Percentiles rank a stretch among this genome's conserved stretches.
Evolutionary conservation across 2,113 vertebrate species (phyloP).

Genomic region (Lethenteron reissneri): DNA sequence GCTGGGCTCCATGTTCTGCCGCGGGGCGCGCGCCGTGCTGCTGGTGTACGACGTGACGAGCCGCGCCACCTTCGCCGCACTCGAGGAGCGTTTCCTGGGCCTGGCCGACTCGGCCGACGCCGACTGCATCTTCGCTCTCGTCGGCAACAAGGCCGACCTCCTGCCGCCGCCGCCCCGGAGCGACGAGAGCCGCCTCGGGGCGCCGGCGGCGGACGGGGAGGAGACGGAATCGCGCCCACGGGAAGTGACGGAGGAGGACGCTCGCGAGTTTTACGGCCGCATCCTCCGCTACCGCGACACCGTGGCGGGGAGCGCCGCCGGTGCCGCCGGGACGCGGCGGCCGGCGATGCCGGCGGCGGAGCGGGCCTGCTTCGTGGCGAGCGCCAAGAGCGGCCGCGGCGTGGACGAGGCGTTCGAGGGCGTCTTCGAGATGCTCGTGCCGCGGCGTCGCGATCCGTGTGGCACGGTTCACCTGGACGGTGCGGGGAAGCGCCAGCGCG

Average conservation of each 20-base stretch:
- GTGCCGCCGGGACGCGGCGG: too few species aligned
- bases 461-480: too few species aligned
- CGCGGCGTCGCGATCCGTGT: constrained; percentile 10
- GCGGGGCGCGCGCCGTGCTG: constrained; percentile 59
- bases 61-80: constrained; percentile 57
- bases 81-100: constrained; percentile 74
- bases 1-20: constrained; percentile 86
- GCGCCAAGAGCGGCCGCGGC: constrained; percentile 69
- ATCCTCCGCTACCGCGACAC: constrained; percentile 61
- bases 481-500: too few species aligned
- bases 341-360: constrained; percentile 31
- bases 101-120: constrained; percentile 61
- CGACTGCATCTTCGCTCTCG: constrained; percentile 69
- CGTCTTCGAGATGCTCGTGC: constrained; percentile 62
- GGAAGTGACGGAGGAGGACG: constrained; percentile 44
- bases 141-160: constrained; percentile 84
- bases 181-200: constrained; percentile 11
- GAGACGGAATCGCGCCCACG: constrained; percentile 19
- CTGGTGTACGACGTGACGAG: constrained; percentile 69
- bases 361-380: constrained; percentile 86
- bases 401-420: constrained; percentile 72
- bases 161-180: constrained; percentile 10
- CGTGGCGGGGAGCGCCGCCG: constrained; percentile 35
- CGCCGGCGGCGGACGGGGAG: constrained; percentile 15
- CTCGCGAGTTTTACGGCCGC: constrained; percentile 42